These are phyloP conservation scores for Pteronura brasiliensis DNA, from an alignment of 2,113 vertebrate genomes.

Conservation along the genomic window DNA sequence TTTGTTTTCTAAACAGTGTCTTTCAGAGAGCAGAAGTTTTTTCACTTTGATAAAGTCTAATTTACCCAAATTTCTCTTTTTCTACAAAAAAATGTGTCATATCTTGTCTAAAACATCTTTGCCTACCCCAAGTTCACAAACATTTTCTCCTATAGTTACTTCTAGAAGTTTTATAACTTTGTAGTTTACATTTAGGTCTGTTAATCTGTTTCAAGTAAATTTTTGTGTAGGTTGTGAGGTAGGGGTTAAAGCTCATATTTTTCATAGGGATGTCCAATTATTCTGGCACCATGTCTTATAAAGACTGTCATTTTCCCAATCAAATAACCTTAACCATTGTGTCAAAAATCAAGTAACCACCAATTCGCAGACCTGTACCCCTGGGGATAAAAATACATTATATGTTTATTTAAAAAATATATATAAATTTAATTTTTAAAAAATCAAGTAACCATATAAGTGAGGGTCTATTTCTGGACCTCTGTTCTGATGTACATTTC, in stretches of 20 bases:
- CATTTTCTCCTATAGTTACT: not conserved
- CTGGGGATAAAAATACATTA: too few relatives aligned
- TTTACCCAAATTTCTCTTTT: not conserved
- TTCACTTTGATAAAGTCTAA: conserved; percentile 9
- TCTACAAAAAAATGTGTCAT: not conserved
- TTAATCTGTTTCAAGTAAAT: not conserved
- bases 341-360: not conserved
- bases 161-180: not conserved
- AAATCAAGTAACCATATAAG: not conserved
- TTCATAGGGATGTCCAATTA: not conserved
- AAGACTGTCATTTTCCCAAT: not conserved
- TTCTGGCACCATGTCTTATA: not conserved
- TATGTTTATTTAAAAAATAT: too few relatives aligned
- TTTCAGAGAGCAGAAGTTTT: not conserved
- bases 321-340: not conserved
- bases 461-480: not conserved
- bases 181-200: not conserved
- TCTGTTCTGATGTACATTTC: not conserved
- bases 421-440: not conserved
- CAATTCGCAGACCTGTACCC: too few relatives aligned
- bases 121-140: not conserved
- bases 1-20: not conserved
- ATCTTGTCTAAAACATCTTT: not conserved
- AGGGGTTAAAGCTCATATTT: not conserved
- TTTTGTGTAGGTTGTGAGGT: not conserved